Base-by-base conservation (phyloP, 2,888 invertebrate species). In the Branchipolynoe longqiensis region DNA sequence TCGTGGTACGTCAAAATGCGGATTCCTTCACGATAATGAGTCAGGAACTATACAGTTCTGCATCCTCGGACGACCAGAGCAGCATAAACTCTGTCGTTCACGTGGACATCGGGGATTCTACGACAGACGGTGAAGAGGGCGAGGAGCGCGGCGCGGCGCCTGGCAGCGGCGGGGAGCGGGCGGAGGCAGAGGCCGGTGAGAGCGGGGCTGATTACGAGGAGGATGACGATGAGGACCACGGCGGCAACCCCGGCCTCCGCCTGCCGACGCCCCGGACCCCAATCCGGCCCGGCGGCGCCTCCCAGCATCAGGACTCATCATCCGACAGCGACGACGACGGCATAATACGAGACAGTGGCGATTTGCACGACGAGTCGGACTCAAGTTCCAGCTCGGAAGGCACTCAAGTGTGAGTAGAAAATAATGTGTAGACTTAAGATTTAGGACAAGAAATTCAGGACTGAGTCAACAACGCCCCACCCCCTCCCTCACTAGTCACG, bases 51-150 rank as follows among this genome's bases (percentile, higher is more conserved):
- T 86, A 86, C 81, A 86, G 86, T 48, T 86, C 86, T 18, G 82
- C 86, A 31, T 86, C 86, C 1, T 85, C 85, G 18, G 86, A 86
- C 64, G 86, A 86, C 58, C 86, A 86, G 85, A 86, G 86, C 54
- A 86, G 85, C 36, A 48, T 86, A n/a, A 82, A 81, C 83, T 85
- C 86, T 1, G 86, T 86, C 22, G 58, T 86, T 18, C 86, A 85
- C 69, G 86, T 86, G 64, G 82, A 38, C n/a, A 41, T 69, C 31
- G 58, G 78, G 33, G 85, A 78, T 40, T 22, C 54, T 8, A 48
- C 83, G 40, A 25, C 38, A 31, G 82, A 38, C 33, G 41, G 56
- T 6, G 82, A 41, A 41, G 85, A 41, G 2, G 38, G 28, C 31
- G 78, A 81, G 81, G 48, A 25, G 2, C 64, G 56, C n/a, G 56